Evolutionary conservation across 2,888 invertebrate species (phyloP), one percentile per base, ranked within the genome.

Genomic region (Steinernema hermaphroditum): DNA sequence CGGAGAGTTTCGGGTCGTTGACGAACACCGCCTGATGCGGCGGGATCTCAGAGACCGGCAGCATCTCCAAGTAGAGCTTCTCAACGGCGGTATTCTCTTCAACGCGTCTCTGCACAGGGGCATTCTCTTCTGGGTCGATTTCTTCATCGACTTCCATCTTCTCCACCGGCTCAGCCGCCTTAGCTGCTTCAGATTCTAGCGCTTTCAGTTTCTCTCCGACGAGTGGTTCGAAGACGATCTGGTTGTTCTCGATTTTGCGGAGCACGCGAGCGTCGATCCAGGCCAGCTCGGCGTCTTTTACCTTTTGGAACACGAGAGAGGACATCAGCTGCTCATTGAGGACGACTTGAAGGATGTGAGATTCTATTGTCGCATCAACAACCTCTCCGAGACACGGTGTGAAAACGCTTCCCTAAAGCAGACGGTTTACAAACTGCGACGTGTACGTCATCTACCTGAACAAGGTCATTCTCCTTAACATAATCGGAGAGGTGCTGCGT

Each of bases 351-450:
- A 95, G 97, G 82, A 98, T 98, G 85, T 96, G 94, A 0, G 94
- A 94, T 88, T 98, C 97, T 0, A 95, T 95, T 0, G 98, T 97
- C 0, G 94, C 96, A 87, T 98, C 97, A 2, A 98, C 91, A 0
- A 91, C 90, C 83, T 96, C 96, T 0, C 88, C 87, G 4, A 88
- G 76, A 12, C 88, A 89, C 0, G 97, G 97, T 1, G 92, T 91
- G 87, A 94, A 96, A 0, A 97, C 91, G 79, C 80, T 81, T 9
- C 80, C 83, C 78, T 82, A 72, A 50, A 79, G 75, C 50, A 44
- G n/a, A 12, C 37, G 34, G 8, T 69, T 70, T 6, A 62, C 1
- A n/a, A 4, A 12, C 24, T 8, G 29, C 4, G 27, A n/a, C 8
- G 0, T 14, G 2, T 19, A 16, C 4, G 14, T 6, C 14, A 34